Evolutionary conservation across 2,113 vertebrate species (phyloP), one percentile per base, ranked within the genome.

Genomic region (Otis tarda): DNA sequence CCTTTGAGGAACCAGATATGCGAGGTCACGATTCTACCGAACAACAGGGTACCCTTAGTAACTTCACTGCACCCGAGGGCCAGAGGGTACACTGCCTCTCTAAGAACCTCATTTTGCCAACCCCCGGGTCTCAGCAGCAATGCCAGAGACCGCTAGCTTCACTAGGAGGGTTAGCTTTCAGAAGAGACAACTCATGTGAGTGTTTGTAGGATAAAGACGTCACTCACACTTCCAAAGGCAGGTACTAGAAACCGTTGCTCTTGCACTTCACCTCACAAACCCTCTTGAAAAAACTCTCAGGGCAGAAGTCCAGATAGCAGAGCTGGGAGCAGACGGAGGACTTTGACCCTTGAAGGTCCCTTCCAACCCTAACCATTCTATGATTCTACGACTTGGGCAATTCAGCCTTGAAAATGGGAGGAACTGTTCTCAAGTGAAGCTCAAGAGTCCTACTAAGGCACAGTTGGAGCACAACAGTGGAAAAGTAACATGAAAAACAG

Each of bases 401-500:
- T 22, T 49, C 30, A 39, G 31, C 17, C 65, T 59, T 49, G 23
- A 53, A 79, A 81, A 59, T 3, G 9, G 50, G 56, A 89, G 31
- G 37, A 90, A 70, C 10, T 59, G 43, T 27, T 87, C 19, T 56
- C 6, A 3, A 52, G 31, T 75, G 53, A 83, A 94, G 91, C 21
- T 56, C n/a, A 30, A 41, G 35, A 91, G 33, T 41, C 47, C 49
- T 73, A 35, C 63, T 73, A 78, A 78, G 43, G 59, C 67, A 94
- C 37, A 73, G 73, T 0, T 91, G 37, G 37, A 79, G 52, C 52
- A 37, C 1, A 12, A 73, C 50, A 86, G 52, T 10, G 15, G 55
- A 89, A 93, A 90, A 95, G 59, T 9, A 63, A 63, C 65, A 79
- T 28, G 33, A 94, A 69, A 96, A 94, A 83, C 19, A 93, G 89